Evolutionary conservation across 2,797 vertebrate species (phyloP), one percentile per base, ranked within the genome.

Genomic region (Ctenopoma kingsleyae): DNA sequence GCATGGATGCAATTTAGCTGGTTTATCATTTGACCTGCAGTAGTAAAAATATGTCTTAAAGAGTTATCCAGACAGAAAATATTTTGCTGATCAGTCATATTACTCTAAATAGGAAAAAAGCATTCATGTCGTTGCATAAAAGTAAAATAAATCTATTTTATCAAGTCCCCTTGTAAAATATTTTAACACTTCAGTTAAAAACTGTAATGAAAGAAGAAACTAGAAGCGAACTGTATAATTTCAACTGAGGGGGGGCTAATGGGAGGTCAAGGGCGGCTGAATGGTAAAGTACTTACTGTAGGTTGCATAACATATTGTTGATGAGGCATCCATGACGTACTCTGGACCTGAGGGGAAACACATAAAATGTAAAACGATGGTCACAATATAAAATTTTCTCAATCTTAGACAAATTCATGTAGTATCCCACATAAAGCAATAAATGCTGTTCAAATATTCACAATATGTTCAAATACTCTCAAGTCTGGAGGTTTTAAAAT

Each of bases 251-350:
- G 44, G 35, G 49, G 40, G 4, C 32, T 46, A 47, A 1, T 13
- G 12, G 50, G 64, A 17, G 69, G 47, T 65, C 25, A 48, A 53
- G 35, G 16, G 15, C 20, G 74, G n/a, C 46, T 44, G 49, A 52
- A 80, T 22, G 61, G 66, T 55, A 11, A 52, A 77, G 40, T 89
- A 97, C 97, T 97, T 97, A 99, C 98, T 95, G 98, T 97, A 95
- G 98, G 98, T 96, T 99, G 98, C 98, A 99, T 98, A 97, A 98
- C 97, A 94, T 99, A 99, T 93, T 97, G 96, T 92, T 98, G 98
- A 95, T 99, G 98, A 95, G 98, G 98, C 97, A 98, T 99, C 98
- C 98, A 99, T 92, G 98, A 99, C 92, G 98, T 98, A 93, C 97
- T 99, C 96, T 99, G 98, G 95, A 99, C 98, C 98, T 99, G 95